phyloP scores from a whole-genome alignment of 30 jellyfish, hydroid and myxozoan species.

The Turritopsis rubra region DNA sequence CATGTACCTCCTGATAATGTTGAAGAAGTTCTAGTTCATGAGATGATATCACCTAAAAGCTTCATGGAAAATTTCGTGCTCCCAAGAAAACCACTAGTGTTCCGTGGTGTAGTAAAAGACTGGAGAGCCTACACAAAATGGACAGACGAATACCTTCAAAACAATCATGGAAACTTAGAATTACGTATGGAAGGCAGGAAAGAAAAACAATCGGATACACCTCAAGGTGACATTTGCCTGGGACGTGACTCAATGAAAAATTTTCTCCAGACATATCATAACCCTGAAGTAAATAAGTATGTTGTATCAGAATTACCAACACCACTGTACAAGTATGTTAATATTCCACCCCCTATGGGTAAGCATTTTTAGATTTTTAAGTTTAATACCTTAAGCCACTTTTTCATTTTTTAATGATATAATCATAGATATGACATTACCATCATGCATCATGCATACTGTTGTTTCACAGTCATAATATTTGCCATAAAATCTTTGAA shows the following conservation, averaged over 20 bases:
- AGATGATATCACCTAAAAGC: slow-evolving; percentile 40
- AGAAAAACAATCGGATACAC: slow-evolving; percentile 52
- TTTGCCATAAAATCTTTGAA: too few species aligned
- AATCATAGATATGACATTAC: too few species aligned
- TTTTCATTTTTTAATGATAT: too few species aligned
- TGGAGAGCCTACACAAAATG: slow-evolving; percentile 54
- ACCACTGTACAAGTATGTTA: slow-evolving; percentile 71
- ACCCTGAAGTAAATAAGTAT: slow-evolving; percentile 45
- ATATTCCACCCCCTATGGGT: slow-evolving; percentile 58
- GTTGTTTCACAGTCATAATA: too few species aligned
- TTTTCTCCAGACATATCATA: slow-evolving; percentile 46
- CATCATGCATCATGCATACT: too few species aligned
- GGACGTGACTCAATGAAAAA: slow-evolving; percentile 78
- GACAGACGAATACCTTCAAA: slow-evolving; percentile 64
- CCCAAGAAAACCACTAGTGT: slow-evolving; percentile 66
- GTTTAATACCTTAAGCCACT: too few species aligned
- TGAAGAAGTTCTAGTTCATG: neutral
- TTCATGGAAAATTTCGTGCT: slow-evolving; percentile 63
- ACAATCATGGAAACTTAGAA: slow-evolving; percentile 52
- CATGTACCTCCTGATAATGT: slow-evolving; percentile 18
- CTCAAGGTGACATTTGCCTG: slow-evolving; percentile 65
- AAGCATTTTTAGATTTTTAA: neutral
- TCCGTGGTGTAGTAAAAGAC: slow-evolving; percentile 56
- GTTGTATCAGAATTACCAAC: slow-evolving; percentile 66
- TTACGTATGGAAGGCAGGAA: slow-evolving; percentile 63